Conservation (phyloP, 2,797 vertebrate species). For the Enteromius trimaculatus region DNA sequence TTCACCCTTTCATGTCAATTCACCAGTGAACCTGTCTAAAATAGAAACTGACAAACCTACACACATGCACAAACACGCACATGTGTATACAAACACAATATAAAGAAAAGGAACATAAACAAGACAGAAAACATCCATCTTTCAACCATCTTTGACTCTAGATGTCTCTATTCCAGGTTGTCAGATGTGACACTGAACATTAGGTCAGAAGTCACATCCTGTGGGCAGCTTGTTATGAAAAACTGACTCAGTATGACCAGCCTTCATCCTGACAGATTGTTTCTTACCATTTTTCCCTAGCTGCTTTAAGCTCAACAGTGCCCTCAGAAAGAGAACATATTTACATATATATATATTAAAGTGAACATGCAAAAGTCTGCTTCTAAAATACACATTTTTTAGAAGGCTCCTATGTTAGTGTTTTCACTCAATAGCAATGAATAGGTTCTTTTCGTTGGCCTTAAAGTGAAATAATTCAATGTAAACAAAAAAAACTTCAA, state of each 20-base stretch:
- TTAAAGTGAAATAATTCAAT: too few species aligned
- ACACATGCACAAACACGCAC: background rate
- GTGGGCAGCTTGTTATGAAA: slow-evolving; percentile 16
- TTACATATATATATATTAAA: background rate
- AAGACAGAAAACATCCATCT: background rate
- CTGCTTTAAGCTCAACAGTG: background rate
- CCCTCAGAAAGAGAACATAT: background rate
- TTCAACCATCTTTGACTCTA: background rate
- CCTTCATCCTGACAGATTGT: background rate
- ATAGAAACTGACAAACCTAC: background rate
- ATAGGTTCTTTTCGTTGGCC: too few species aligned
- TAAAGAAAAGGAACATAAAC: background rate
- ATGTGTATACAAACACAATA: background rate
- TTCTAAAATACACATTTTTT: too few species aligned
- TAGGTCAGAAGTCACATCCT: slow-evolving; percentile 27
- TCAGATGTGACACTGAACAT: slow-evolving; percentile 14
- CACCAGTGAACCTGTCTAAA: background rate
- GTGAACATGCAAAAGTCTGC: too few species aligned
- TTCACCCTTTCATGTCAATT: background rate
- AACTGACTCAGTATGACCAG: background rate
- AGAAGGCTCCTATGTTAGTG: too few species aligned
- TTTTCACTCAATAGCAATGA: too few species aligned
- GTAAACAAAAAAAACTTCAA: too few species aligned
- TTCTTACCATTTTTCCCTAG: background rate
- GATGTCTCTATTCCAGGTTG: slow-evolving; percentile 27